Evolutionary conservation across 1,140 invertebrate genomes (phyloP), one percentile per base, ranked within the genome.

Genomic region (Drosophila rufa): DNA sequence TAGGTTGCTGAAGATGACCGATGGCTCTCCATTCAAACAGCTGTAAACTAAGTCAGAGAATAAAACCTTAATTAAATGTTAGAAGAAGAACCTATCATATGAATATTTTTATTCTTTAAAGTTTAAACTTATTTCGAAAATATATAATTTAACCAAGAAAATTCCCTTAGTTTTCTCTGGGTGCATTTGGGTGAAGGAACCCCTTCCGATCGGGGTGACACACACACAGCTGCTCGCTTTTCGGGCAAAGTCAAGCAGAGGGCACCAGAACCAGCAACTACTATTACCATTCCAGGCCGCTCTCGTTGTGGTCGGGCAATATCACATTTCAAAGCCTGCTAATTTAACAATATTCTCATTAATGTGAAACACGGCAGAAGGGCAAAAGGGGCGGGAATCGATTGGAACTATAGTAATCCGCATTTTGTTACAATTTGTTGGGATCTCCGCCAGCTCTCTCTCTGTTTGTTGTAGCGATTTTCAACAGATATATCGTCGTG

Each of bases 311-410:
- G 91, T 92, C 82, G 85, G 82, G 80, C 85, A 61, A 76, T 92
- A 92, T 92, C 91, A 91, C 91, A 92, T 92, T 92, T 92, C 91
- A 92, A 90, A 92, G 91, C 82, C 91, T 82, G 85, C 85, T 92
- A 92, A 92, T 92, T 92, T 92, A 92, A 92, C 91, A 92, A 92
- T 92, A 92, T 92, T 92, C 91, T 92, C 91, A 92, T 92, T 92
- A 92, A 92, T 92, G 86, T 81, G 82, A 86, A 56, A 65, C 86
- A 86, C 67, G 74, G 73, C 59, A n/a, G 27, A 45, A 38, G 36
- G 57, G 30, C 51, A 50, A 56, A 58, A 73, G 55, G 60, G 47
- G 59, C 69, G 71, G 59, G 38, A 75, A 71, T 68, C 61, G 53
- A 64, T 47, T 50, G 47, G 67, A 46, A 74, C 82, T 75, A 65